Conservation (phyloP, 1,140 invertebrate species). For the Andrena cerasifolii region DNA sequence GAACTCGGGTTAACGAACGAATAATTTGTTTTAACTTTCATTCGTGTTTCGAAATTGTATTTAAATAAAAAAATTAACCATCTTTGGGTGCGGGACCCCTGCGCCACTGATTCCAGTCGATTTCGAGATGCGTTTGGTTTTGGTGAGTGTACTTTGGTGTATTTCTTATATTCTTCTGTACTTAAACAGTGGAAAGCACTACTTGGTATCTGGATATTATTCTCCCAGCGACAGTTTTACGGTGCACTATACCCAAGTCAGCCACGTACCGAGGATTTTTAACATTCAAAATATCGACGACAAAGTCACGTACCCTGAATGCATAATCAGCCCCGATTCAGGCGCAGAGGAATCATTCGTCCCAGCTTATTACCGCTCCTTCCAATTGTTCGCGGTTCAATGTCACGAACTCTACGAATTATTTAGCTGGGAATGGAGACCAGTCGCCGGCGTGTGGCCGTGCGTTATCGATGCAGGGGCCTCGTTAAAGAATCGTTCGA, state of each 20-base stretch:
- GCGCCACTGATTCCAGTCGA: too few species aligned
- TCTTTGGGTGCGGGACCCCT: too few species aligned
- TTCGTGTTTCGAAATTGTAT: too few species aligned
- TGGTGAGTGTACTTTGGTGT: too few species aligned
- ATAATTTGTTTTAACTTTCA: too few species aligned
- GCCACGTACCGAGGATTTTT: neutral
- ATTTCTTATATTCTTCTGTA: too few species aligned
- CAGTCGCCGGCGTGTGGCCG: neutral
- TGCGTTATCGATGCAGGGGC: neutral
- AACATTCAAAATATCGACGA: neutral
- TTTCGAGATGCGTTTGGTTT: neutral
- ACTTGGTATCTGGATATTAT: too few species aligned
- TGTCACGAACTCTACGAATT: neutral
- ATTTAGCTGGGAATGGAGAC: neutral
- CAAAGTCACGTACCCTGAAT: neutral
- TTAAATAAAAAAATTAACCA: too few species aligned
- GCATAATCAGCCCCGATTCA: constrained; percentile 9
- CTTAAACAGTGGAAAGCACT: too few species aligned
- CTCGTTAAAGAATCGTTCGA: neutral
- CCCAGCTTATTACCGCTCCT: neutral
- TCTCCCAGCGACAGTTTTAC: too few species aligned
- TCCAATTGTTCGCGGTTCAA: neutral
- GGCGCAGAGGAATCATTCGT: neutral
- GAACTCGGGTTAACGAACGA: too few species aligned
- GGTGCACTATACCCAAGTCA: neutral